A percentile compares a stretch with the other conserved stretches of the same genome.
These are phyloP conservation scores for Eristalinus aeneus DNA, from an alignment of 2,888 invertebrate species.

Conservation along the genomic window DNA sequence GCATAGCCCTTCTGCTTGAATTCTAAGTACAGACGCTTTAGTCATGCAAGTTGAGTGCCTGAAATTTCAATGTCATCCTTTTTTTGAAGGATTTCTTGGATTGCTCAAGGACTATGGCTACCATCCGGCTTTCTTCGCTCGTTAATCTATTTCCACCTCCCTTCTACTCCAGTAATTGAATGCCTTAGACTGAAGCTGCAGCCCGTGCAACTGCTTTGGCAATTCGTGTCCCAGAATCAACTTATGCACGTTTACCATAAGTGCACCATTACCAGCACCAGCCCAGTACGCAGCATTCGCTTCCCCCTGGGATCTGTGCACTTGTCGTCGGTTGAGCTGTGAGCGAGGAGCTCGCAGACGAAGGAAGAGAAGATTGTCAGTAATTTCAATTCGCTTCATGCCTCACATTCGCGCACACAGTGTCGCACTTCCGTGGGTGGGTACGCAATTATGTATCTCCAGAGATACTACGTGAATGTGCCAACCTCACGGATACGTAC, in stretches of 20 bases:
- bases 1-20: too few species aligned
- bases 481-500: neutral
- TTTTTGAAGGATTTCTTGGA: too few species aligned
- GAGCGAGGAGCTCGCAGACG: neutral
- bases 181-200: constrained; percentile 31
- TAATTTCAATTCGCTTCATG: constrained; percentile 65
- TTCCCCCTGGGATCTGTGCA: constrained; percentile 1
- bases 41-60: too few species aligned
- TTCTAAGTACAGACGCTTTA: too few species aligned
- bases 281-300: constrained; percentile 2
- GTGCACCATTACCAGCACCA: too few species aligned
- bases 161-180: constrained; percentile 29
- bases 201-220: constrained; percentile 56
- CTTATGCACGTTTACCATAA: constrained; percentile 34
- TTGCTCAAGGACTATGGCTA: too few species aligned
- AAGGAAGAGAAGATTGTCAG: constrained; percentile 47
- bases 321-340: neutral
- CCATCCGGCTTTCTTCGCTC: too few species aligned
- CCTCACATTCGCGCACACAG: constrained; percentile 59
- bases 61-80: too few species aligned
- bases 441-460: constrained; percentile 31
- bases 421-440: constrained; percentile 70
- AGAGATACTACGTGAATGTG: constrained; percentile 23
- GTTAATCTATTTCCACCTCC: neutral
- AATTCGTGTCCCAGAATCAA: constrained; percentile 46